phyloP scores from a whole-genome alignment of 2,797 vertebrate genomes.

The Acanthopagrus latus region DNA sequence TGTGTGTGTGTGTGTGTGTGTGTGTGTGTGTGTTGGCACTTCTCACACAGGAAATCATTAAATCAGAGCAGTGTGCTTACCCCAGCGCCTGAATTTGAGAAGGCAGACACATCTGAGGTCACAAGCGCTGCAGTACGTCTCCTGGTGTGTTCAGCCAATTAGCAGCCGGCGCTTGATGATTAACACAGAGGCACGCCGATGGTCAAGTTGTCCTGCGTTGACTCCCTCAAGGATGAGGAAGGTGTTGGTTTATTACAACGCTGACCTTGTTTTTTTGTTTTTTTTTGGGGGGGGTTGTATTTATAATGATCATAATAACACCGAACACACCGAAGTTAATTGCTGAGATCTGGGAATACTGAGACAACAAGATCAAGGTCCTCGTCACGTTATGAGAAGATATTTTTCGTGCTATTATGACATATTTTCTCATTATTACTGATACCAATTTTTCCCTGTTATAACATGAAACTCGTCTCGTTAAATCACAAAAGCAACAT shows the following conservation, averaged over 20 bases:
- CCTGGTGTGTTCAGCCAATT: constrained; percentile 4
- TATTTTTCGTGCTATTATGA: no score
- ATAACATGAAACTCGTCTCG: no score
- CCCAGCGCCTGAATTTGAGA: constrained; percentile 26
- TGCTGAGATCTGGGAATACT: background rate
- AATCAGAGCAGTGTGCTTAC: constrained; percentile 27
- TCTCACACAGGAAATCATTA: constrained; percentile 59
- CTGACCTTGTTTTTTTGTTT: no score
- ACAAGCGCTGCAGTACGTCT: constrained; percentile 11
- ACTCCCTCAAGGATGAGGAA: no score
- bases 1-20: constrained; percentile 42
- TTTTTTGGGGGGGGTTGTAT: no score
- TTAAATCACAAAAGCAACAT: no score
- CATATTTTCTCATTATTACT: no score
- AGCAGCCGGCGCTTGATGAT: constrained; percentile 9
- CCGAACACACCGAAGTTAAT: background rate
- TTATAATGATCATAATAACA: background rate
- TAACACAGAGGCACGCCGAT: background rate
- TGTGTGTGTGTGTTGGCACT: constrained; percentile 22
- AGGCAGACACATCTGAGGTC: constrained; percentile 28
- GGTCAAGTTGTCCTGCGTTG: background rate
- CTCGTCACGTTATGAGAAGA: no score
- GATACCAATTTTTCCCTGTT: no score
- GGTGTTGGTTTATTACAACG: background rate
- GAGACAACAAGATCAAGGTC: no score